A percentile compares a stretch with the other conserved stretches of the same genome.
Conservation (phyloP, 2,888 invertebrate genomes). For the Diplazon laetatorius region DNA sequence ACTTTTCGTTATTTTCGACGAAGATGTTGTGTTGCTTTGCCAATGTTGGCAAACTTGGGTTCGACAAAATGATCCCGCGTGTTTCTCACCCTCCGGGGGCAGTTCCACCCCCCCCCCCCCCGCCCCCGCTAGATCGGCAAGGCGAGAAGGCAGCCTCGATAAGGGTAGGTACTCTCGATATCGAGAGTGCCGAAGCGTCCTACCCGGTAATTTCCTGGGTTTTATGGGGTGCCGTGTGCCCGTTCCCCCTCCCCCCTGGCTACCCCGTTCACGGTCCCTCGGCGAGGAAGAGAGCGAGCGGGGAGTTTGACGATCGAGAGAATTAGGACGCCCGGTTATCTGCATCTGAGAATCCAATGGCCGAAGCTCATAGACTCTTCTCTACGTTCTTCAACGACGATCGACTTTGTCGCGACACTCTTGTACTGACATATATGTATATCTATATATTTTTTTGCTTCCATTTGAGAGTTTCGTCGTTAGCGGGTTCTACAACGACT, state of each 20-base stretch:
- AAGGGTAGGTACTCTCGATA: constrained; percentile 66
- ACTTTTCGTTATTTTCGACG: constrained; percentile 14
- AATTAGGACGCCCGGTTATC: constrained; percentile 78
- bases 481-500: constrained; percentile 1
- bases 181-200: constrained; percentile 70
- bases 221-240: constrained; percentile 72
- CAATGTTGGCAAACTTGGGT: background rate
- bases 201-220: constrained; percentile 80
- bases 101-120: too few species aligned
- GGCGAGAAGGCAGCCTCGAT: constrained; percentile 68
- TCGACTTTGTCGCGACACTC: too few species aligned
- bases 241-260: constrained; percentile 65
- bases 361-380: constrained; percentile 43
- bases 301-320: constrained; percentile 75
- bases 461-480: constrained; percentile 3
- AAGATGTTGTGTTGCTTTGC: constrained; percentile 3
- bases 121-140: too few species aligned
- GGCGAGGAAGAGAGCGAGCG: constrained; percentile 37
- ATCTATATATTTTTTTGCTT: constrained; percentile 19
- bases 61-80: background rate
- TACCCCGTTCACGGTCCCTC: too few species aligned
- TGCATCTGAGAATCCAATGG: constrained; percentile 60
- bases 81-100: background rate
- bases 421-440: too few species aligned
- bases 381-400: constrained; percentile 4